Conservation (phyloP, 2,797 vertebrate species). For the Eospalax fontanierii region DNA sequence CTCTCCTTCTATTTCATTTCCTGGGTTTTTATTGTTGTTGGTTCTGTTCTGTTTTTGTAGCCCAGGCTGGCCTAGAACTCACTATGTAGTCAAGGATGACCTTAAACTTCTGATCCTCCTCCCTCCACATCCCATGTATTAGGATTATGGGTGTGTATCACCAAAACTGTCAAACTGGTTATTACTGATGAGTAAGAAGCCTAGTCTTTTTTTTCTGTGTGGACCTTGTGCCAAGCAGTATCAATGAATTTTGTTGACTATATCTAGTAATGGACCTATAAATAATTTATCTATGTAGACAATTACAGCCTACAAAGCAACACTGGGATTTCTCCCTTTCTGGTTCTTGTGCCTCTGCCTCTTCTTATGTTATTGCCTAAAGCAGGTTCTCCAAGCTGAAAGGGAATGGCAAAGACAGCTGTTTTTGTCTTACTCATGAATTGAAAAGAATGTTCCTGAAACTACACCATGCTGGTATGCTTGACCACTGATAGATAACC, state of each 20-base stretch:
- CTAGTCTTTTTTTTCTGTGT: constrained; percentile 8
- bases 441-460: constrained; percentile 51
- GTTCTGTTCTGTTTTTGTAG: no score
- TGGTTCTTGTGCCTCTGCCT: not conserved
- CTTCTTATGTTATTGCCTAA: not conserved
- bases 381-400: not conserved
- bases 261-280: constrained; percentile 14
- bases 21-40: no score
- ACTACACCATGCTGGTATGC: not conserved
- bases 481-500: not conserved
- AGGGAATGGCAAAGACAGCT: not conserved
- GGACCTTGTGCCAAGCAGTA: constrained; percentile 24
- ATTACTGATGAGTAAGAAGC: not conserved
- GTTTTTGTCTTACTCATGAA: not conserved
- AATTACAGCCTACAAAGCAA: not conserved
- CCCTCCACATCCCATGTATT: no score
- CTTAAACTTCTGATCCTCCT: no score
- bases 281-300: not conserved
- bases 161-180: not conserved
- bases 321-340: constrained; percentile 7
- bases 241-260: constrained; percentile 36
- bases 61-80: not conserved
- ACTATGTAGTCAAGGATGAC: not conserved
- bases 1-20: constrained; percentile 21
- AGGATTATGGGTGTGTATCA: no score